Conservation (phyloP, 2,888 invertebrate genomes). For the Ectobius pallidus region DNA sequence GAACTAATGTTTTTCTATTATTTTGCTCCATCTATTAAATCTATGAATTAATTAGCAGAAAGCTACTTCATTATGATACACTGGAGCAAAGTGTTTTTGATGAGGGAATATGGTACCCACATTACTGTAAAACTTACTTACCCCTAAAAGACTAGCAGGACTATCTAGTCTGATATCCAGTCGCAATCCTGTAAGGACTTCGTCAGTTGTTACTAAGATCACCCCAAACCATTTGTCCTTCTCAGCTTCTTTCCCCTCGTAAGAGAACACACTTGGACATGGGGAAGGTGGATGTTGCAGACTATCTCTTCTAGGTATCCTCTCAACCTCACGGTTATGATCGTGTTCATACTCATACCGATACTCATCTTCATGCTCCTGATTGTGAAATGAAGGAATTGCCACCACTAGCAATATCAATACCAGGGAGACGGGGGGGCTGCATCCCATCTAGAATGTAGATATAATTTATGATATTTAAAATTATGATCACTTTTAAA, state of each 20-base stretch:
- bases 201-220: slow-evolving; percentile 62
- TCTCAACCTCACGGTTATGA: background rate
- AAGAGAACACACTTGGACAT: slow-evolving; percentile 66
- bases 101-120: too few species aligned
- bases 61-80: too few species aligned
- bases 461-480: too few species aligned
- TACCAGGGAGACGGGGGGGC: background rate
- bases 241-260: slow-evolving; percentile 61
- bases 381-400: background rate
- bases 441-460: background rate
- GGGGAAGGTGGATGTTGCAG: slow-evolving; percentile 51
- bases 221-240: slow-evolving; percentile 67
- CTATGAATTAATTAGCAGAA: too few species aligned
- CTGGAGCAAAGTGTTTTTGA: too few species aligned
- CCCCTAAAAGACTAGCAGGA: slow-evolving; percentile 66
- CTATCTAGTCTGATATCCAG: slow-evolving; percentile 63
- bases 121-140: too few species aligned
- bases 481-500: too few species aligned
- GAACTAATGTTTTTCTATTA: too few species aligned
- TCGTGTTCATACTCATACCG: too few species aligned
- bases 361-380: background rate
- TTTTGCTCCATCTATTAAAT: too few species aligned
- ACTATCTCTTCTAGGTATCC: background rate
- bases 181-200: slow-evolving; percentile 65
- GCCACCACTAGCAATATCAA: background rate